Conservation (phyloP, 2,113 vertebrate species). For the Furnarius figulus region DNA sequence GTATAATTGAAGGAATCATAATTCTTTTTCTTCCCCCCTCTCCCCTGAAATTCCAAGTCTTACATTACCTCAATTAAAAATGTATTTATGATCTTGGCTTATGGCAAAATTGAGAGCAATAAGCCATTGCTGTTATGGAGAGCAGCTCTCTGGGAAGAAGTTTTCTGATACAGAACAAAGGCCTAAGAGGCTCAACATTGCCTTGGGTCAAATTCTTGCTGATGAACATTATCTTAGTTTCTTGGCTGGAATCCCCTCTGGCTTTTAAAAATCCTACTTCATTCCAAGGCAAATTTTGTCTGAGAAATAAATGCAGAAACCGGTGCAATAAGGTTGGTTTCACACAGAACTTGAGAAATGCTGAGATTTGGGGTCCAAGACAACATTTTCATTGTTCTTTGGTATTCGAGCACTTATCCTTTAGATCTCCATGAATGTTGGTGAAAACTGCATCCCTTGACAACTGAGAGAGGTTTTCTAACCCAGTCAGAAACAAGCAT, state of each 20-base stretch:
- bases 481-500: not conserved
- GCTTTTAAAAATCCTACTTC: not conserved
- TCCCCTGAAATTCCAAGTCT: fast-evolving
- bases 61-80: conserved; percentile 25
- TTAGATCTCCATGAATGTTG: not conserved
- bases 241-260: not conserved
- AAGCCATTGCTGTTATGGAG: not conserved
- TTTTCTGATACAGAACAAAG: not conserved
- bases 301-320: not conserved
- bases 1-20: not conserved
- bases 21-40: not conserved
- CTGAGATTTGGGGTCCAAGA: not conserved
- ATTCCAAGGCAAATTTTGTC: not conserved
- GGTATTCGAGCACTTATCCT: not conserved
- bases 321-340: not conserved
- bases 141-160: not conserved
- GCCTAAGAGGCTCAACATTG: not conserved
- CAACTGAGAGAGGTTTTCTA: fast-evolving
- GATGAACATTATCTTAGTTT: not conserved
- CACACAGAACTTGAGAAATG: not conserved
- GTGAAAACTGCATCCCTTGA: not conserved
- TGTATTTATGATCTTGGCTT: not conserved
- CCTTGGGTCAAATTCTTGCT: conserved; percentile 13
- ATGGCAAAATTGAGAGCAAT: not conserved
- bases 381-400: not conserved